A percentile compares a stretch with the other conserved stretches of the same genome.
Evolutionary conservation across 2,888 invertebrate genomes (phyloP).

Genomic region (Aelia acuminata): DNA sequence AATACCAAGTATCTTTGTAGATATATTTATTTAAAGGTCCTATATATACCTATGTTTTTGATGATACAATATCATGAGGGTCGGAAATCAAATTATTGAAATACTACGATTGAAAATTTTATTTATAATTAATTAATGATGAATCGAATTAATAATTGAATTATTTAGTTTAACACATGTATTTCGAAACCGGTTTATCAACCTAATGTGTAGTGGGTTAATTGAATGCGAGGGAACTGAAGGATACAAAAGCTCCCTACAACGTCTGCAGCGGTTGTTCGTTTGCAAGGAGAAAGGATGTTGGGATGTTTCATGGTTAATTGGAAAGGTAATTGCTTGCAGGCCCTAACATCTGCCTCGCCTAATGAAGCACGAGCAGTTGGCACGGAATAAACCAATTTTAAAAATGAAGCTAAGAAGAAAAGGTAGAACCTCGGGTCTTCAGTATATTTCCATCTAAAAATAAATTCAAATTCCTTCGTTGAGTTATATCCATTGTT

Average conservation of each 20-base stretch:
- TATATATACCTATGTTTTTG: too few relatives aligned
- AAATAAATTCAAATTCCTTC: too few relatives aligned
- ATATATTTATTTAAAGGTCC: too few relatives aligned
- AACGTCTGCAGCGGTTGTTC: neutral
- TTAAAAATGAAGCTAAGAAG: neutral
- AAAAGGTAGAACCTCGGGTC: neutral
- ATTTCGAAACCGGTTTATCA: neutral
- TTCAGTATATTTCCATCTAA: neutral
- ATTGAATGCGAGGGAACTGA: neutral
- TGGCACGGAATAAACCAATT: neutral
- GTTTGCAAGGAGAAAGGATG: slow-evolving; percentile 10
- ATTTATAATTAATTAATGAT: too few relatives aligned
- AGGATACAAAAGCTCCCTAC: neutral
- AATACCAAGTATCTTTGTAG: too few relatives aligned
- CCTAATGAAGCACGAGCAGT: neutral
- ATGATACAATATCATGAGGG: too few relatives aligned
- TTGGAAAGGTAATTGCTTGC: slow-evolving; percentile 3
- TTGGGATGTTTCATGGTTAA: neutral
- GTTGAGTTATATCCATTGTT: too few relatives aligned
- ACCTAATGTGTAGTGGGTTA: neutral
- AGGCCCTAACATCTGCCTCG: neutral
- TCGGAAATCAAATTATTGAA: too few relatives aligned
- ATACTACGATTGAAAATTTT: too few relatives aligned
- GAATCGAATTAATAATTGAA: too few relatives aligned
- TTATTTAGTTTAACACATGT: too few relatives aligned